A percentile compares a stretch with the other conserved stretches of the same genome.
phyloP scores from a whole-genome alignment of 2,888 invertebrate species.

The Epinotia demarniana region DNA sequence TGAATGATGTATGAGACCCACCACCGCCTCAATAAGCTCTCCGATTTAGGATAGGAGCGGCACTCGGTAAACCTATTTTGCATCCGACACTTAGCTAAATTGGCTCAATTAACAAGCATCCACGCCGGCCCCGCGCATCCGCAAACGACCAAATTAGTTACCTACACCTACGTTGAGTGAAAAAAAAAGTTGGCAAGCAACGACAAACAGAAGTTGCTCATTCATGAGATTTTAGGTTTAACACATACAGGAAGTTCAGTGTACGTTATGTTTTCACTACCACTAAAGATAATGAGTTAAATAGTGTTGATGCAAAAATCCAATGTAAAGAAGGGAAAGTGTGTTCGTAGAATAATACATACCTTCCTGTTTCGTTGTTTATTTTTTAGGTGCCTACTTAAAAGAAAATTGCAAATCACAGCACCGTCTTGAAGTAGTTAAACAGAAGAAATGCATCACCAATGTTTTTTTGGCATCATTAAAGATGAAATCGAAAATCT shows the following conservation, averaged over 20 bases:
- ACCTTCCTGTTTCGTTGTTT: too few species aligned
- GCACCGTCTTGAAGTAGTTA: not conserved
- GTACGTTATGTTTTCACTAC: constrained; percentile 2
- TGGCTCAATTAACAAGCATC: constrained; percentile 59
- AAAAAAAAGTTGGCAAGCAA: constrained; percentile 42
- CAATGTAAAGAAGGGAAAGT: not conserved
- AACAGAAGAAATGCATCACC: not conserved
- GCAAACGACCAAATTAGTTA: constrained; percentile 43
- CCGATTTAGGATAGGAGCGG: constrained; percentile 43
- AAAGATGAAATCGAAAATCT: not conserved
- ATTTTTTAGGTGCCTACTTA: not conserved
- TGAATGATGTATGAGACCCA: constrained; percentile 28
- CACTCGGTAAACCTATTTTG: constrained; percentile 56
- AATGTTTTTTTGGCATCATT: not conserved
- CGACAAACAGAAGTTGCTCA: constrained; percentile 30
- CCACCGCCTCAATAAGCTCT: constrained; percentile 32
- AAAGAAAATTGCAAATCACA: not conserved
- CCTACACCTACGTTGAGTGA: constrained; percentile 36
- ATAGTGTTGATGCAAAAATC: not conserved
- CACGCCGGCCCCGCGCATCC: constrained; percentile 49
- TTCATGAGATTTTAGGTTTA: constrained; percentile 41
- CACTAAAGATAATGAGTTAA: not conserved
- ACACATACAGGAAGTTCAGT: constrained; percentile 16
- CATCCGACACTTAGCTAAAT: constrained; percentile 57
- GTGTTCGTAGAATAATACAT: not conserved